phyloP scores from a whole-genome alignment of 2,113 vertebrate genomes.

The Pelusios castaneus region DNA sequence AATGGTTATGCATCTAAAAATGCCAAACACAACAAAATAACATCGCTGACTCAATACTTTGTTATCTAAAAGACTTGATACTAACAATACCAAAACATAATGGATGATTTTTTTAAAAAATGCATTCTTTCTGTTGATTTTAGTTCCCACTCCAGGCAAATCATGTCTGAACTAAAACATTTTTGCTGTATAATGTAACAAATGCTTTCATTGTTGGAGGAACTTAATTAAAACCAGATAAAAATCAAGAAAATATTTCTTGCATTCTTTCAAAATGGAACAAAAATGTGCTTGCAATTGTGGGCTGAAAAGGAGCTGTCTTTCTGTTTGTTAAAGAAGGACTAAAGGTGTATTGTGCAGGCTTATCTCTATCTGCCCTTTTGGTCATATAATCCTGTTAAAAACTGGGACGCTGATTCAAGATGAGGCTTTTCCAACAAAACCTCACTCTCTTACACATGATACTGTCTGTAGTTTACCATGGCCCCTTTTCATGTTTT shows the following conservation, averaged over 20 bases:
- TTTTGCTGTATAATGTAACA: slow-evolving; percentile 47
- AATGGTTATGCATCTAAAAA: background rate
- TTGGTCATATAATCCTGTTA: slow-evolving; percentile 81
- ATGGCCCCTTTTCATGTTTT: slow-evolving; percentile 36
- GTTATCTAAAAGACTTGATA: background rate
- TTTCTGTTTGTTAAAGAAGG: slow-evolving; percentile 72
- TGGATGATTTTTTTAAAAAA: background rate
- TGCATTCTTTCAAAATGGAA: slow-evolving; percentile 74
- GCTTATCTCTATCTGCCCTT: slow-evolving; percentile 84
- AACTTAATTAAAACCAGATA: slow-evolving; percentile 86
- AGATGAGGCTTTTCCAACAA: slow-evolving; percentile 48
- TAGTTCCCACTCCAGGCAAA: background rate
- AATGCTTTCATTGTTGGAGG: slow-evolving; percentile 78
- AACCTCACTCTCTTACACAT: slow-evolving; percentile 23
- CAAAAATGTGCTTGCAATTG: slow-evolving; percentile 78
- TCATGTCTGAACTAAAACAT: slow-evolving; percentile 14
- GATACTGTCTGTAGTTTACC: slow-evolving; percentile 33
- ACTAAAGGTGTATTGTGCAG: slow-evolving; percentile 82
- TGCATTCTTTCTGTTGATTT: background rate
- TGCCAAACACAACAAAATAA: background rate
- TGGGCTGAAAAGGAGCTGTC: slow-evolving; percentile 63
- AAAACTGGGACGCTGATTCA: slow-evolving; percentile 72
- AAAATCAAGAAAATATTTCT: slow-evolving; percentile 79
- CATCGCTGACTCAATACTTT: background rate
- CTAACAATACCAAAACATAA: background rate